Evolutionary conservation across 2,888 invertebrate species (phyloP).

Genomic region (Caenorhabditis zanzibari): DNA sequence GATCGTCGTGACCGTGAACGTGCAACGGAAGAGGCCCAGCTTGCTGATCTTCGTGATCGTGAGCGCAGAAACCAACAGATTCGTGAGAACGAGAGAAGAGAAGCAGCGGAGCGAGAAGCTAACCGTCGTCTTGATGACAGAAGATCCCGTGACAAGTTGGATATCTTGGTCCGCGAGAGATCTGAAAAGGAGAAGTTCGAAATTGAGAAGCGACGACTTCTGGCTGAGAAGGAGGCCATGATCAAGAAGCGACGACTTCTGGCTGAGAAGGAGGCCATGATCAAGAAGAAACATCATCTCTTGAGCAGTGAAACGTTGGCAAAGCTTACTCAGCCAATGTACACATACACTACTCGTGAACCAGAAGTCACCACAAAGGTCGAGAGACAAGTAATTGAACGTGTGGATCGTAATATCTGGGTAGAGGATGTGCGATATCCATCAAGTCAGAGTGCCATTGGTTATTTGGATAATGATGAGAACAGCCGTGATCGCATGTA

Average conservation of each 20-base stretch:
- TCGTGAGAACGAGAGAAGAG: conserved; percentile 79
- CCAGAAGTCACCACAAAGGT: conserved; percentile 81
- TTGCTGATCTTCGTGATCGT: conserved; percentile 78
- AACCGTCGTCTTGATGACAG: conserved; percentile 78
- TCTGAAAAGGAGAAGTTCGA: conserved; percentile 81
- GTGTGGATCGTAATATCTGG: conserved; percentile 82
- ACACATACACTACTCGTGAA: conserved; percentile 70
- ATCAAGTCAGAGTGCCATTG: conserved; percentile 65
- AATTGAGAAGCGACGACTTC: conserved; percentile 77
- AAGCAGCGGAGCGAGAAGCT: conserved; percentile 80
- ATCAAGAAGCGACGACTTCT: conserved; percentile 75
- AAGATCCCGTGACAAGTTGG: conserved; percentile 79
- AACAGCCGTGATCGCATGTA: conserved; percentile 68
- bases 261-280: conserved; percentile 78
- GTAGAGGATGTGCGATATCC: conserved; percentile 74
- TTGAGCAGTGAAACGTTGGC: conserved; percentile 79
- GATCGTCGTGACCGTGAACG: conserved; percentile 79
- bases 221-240: conserved; percentile 79
- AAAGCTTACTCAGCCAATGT: conserved; percentile 80
- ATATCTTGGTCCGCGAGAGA: conserved; percentile 77
- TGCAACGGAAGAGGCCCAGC: conserved; percentile 77
- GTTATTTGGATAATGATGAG: conserved; percentile 73
- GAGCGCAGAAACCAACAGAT: conserved; percentile 81
- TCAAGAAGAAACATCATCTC: conserved; percentile 71
- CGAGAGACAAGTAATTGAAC: conserved; percentile 78